Evolutionary conservation across 2,113 vertebrate species (phyloP).

Genomic region (Xenus cinereus): DNA sequence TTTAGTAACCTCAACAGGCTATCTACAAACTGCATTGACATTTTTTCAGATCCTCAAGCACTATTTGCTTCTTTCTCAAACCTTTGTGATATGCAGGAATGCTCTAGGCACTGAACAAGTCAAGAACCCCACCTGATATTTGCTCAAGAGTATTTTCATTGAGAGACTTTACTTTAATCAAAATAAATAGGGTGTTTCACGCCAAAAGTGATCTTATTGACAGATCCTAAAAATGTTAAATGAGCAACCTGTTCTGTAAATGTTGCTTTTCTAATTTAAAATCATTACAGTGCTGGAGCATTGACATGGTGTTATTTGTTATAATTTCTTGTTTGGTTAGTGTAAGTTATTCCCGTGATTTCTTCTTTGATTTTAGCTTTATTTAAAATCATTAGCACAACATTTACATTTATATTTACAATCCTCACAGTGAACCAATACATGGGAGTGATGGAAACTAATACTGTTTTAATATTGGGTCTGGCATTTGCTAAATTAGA

Average conservation of each 20-base stretch:
- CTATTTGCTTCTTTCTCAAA: neutral
- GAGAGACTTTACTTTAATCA: slow-evolving; percentile 65
- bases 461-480: slow-evolving; percentile 7
- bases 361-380: slow-evolving; percentile 67
- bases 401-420: slow-evolving; percentile 57
- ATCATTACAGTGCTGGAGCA: slow-evolving; percentile 64
- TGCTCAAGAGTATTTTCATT: slow-evolving; percentile 38
- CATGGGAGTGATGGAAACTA: neutral
- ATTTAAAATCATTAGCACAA: slow-evolving; percentile 67
- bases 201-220: slow-evolving; percentile 69
- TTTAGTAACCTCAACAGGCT: neutral
- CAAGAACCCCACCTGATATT: slow-evolving; percentile 5
- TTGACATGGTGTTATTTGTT: slow-evolving; percentile 73
- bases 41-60: slow-evolving; percentile 14
- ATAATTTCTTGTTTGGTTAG: slow-evolving; percentile 74
- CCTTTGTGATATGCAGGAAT: neutral
- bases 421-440: neutral
- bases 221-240: slow-evolving; percentile 75
- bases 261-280: slow-evolving; percentile 74
- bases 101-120: slow-evolving; percentile 7
- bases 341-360: slow-evolving; percentile 52
- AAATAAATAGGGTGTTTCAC: slow-evolving; percentile 72
- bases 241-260: slow-evolving; percentile 66
- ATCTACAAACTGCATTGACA: neutral
- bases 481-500: slow-evolving; percentile 13